phyloP scores from a whole-genome alignment of 2,888 invertebrate species.

The Drosophila greeni region DNA sequence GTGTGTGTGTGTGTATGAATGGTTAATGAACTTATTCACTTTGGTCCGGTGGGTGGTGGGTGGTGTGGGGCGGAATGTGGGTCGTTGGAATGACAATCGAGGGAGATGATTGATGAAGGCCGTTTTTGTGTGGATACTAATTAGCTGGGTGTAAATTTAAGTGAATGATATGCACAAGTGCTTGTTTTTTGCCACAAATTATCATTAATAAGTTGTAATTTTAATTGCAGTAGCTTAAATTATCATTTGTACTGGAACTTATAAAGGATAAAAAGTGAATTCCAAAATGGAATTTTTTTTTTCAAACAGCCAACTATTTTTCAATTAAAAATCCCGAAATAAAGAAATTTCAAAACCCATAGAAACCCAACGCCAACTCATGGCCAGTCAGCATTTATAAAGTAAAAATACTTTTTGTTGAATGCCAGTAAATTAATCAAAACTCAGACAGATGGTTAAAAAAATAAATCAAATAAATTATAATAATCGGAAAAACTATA shows the following conservation, averaged over 20 bases:
- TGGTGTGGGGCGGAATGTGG: slow-evolving; percentile 34
- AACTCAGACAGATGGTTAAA: slow-evolving; percentile 27
- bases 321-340: slow-evolving; percentile 10
- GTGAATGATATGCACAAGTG: slow-evolving; percentile 7
- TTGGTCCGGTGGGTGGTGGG: neutral
- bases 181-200: neutral
- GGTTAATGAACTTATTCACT: slow-evolving; percentile 43
- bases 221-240: neutral
- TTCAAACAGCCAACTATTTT: slow-evolving; percentile 12
- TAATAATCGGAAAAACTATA: slow-evolving; percentile 32
- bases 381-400: slow-evolving; percentile 31
- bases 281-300: neutral
- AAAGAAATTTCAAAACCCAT: neutral
- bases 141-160: slow-evolving; percentile 26
- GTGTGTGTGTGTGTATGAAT: slow-evolving; percentile 9
- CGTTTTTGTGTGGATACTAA: slow-evolving; percentile 25
- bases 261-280: no score
- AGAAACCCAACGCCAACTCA: slow-evolving; percentile 41
- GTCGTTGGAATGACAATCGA: slow-evolving; percentile 30
- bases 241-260: no score
- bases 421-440: slow-evolving; percentile 36
- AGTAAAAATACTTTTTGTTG: slow-evolving; percentile 28
- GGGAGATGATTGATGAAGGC: slow-evolving; percentile 27
- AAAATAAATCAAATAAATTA: slow-evolving; percentile 17
- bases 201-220: neutral